A percentile compares a stretch with the other conserved stretches of the same genome.
These are phyloP conservation scores for Malurus leucopterus DNA, from an alignment of 2,797 vertebrate species.

Conservation along the genomic window DNA sequence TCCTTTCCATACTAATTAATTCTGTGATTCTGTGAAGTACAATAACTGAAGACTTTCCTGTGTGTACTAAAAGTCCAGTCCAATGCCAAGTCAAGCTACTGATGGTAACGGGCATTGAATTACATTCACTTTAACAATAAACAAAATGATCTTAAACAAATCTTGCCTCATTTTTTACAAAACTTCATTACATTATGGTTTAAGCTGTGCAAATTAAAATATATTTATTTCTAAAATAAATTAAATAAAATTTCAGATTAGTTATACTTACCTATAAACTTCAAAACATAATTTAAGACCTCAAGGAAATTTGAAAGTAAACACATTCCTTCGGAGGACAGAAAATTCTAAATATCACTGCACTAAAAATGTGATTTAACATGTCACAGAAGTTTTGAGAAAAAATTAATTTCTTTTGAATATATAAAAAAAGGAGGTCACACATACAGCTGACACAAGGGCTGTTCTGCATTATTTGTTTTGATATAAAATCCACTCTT, in stretches of 20 bases:
- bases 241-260: background rate
- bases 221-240: background rate
- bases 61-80: background rate
- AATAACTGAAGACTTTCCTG: background rate
- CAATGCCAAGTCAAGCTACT: background rate
- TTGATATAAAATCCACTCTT: background rate
- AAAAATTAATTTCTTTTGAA: background rate
- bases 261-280: background rate
- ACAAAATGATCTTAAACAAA: background rate
- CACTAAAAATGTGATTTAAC: background rate
- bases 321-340: background rate
- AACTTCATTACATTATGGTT: background rate
- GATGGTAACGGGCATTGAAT: background rate
- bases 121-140: background rate
- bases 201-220: background rate
- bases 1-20: too few relatives aligned
- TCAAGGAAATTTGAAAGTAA: background rate
- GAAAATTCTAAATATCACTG: background rate
- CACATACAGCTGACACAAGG: background rate
- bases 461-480: background rate
- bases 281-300: background rate
- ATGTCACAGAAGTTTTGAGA: background rate
- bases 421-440: background rate
- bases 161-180: background rate
- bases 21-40: background rate